A percentile compares a stretch with the other conserved stretches of the same genome.
These are phyloP conservation scores for Pangasianodon hypophthalmus DNA, from an alignment of 2,113 vertebrate genomes.

Conservation along the genomic window DNA sequence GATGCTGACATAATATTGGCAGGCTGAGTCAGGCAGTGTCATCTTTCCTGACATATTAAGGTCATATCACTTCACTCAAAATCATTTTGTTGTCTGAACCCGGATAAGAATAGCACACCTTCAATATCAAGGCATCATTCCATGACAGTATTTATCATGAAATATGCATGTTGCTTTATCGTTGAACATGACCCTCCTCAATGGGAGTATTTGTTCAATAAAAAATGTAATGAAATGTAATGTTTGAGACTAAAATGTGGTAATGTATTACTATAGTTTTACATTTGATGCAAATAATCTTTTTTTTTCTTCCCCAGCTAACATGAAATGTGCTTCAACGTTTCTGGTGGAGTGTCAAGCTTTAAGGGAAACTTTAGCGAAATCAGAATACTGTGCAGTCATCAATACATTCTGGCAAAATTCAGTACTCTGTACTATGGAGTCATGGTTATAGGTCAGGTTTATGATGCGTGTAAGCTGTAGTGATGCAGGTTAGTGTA, in stretches of 20 bases:
- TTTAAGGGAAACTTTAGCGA: slow-evolving; percentile 21
- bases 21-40: slow-evolving; percentile 63
- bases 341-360: not conserved
- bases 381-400: slow-evolving; percentile 45
- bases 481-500: slow-evolving; percentile 64
- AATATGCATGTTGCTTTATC: slow-evolving; percentile 69
- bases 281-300: not conserved
- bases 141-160: slow-evolving; percentile 57
- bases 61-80: slow-evolving; percentile 64
- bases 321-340: not conserved
- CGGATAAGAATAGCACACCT: slow-evolving; percentile 65
- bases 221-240: no score
- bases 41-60: slow-evolving; percentile 70
- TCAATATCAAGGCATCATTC: slow-evolving; percentile 45
- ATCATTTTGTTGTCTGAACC: slow-evolving; percentile 45
- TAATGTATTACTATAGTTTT: not conserved
- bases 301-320: not conserved
- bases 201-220: no score
- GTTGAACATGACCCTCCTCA: slow-evolving; percentile 65
- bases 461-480: slow-evolving; percentile 67
- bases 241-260: no score
- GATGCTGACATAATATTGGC: slow-evolving; percentile 65
- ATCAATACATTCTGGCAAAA: slow-evolving; percentile 57
- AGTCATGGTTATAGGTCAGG: slow-evolving; percentile 63
- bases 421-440: slow-evolving; percentile 63